Evolutionary conservation across 2,113 vertebrate genomes (phyloP).

Genomic region (Strigops habroptila): DNA sequence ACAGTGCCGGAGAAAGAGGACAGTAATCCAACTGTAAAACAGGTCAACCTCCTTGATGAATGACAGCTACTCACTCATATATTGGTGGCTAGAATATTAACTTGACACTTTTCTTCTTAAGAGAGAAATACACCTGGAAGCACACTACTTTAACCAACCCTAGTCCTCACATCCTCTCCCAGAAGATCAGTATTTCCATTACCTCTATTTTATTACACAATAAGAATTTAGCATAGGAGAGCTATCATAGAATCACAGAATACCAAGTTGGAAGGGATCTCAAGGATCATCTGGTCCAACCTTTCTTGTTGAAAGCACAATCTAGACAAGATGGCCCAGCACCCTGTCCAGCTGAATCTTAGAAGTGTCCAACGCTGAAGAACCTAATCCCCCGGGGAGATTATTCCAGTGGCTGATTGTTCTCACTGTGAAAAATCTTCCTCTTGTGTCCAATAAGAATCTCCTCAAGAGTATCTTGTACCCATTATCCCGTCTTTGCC

Average conservation of each 20-base stretch:
- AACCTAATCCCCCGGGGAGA: neutral
- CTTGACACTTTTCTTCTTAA: neutral
- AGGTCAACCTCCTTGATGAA: neutral
- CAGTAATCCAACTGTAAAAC: neutral
- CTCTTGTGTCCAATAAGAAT: neutral
- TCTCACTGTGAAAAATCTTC: neutral
- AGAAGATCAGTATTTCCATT: neutral
- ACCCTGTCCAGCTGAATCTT: neutral
- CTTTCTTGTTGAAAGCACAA: neutral
- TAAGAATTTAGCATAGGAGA: neutral
- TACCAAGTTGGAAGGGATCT: neutral
- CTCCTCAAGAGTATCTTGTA: neutral
- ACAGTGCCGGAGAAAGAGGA: neutral
- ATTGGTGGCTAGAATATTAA: neutral
- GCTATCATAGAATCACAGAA: neutral
- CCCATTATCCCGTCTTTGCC: neutral
- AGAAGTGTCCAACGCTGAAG: neutral
- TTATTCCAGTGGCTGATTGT: neutral
- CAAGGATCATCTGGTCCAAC: neutral
- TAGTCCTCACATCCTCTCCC: neutral
- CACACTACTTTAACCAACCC: neutral
- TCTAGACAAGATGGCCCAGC: neutral
- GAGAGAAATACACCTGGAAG: neutral
- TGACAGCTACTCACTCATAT: neutral
- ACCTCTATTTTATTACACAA: neutral